These are phyloP conservation scores for Fulmarus glacialis DNA, from an alignment of 2,113 vertebrate species.

Conservation along the genomic window DNA sequence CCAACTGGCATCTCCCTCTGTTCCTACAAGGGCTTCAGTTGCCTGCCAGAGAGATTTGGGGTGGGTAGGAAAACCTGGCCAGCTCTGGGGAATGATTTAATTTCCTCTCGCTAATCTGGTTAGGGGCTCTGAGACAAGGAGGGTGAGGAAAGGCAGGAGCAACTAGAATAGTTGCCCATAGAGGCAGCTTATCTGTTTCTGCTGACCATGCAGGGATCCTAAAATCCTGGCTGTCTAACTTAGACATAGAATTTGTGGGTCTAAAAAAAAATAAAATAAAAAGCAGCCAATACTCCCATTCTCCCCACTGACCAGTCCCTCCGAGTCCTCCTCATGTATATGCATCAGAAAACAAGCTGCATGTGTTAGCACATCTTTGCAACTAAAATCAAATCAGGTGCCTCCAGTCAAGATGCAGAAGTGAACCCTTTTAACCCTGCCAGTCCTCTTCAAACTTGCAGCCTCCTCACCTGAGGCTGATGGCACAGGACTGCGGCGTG, in stretches of 20 bases:
- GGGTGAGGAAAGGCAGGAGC: neutral
- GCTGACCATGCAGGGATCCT: neutral
- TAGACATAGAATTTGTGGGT: neutral
- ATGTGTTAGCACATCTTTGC: neutral
- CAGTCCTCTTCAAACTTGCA: neutral
- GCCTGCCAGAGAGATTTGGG: neutral
- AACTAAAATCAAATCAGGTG: neutral
- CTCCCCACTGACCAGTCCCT: neutral
- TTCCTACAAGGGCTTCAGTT: neutral
- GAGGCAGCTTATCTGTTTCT: neutral
- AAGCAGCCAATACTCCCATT: neutral
- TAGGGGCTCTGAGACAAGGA: neutral
- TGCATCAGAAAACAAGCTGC: neutral
- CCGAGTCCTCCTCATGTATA: neutral
- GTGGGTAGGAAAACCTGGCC: neutral
- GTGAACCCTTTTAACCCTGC: neutral
- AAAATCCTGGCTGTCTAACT: neutral
- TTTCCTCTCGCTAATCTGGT: neutral
- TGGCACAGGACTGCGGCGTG: rapidly evolving
- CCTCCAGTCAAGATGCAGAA: neutral
- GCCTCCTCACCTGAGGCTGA: neutral
- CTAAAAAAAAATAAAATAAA: neutral
- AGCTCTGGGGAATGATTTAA: neutral
- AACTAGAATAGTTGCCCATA: neutral
- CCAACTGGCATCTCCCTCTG: neutral